Evolutionary conservation across 2,113 vertebrate genomes (phyloP).

Genomic region (Holacanthus passer): DNA sequence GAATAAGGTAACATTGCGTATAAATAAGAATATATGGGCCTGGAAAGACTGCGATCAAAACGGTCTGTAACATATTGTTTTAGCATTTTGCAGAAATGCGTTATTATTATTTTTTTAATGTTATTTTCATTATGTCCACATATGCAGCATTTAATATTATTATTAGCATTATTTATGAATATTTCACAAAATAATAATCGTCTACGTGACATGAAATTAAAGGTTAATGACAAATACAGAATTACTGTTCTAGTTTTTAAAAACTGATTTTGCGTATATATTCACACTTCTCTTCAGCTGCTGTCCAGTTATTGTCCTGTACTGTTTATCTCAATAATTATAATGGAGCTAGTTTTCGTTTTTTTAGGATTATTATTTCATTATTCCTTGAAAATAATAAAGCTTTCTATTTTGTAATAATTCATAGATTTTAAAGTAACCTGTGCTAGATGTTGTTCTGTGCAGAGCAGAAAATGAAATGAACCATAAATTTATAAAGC

Average conservation of each 20-base stretch:
- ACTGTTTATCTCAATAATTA: too few relatives aligned
- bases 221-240: background rate
- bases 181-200: too few relatives aligned
- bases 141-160: too few relatives aligned
- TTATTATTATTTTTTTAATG: background rate
- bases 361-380: background rate
- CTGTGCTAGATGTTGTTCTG: too few relatives aligned
- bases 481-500: too few relatives aligned
- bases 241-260: background rate
- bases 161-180: too few relatives aligned
- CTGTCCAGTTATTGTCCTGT: too few relatives aligned
- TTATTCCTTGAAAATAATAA: background rate
- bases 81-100: background rate
- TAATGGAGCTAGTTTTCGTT: background rate
- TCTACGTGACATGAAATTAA: background rate
- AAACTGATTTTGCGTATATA: too few relatives aligned
- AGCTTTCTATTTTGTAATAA: background rate
- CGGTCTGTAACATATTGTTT: background rate
- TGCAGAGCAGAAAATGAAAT: too few relatives aligned
- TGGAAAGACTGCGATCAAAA: background rate
- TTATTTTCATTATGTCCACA: background rate
- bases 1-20: background rate
- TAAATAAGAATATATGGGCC: background rate
- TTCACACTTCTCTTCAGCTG: too few relatives aligned
- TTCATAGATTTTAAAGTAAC: background rate